Conservation (phyloP, 2,888 invertebrate species). For the Cantharis rustica region DNA sequence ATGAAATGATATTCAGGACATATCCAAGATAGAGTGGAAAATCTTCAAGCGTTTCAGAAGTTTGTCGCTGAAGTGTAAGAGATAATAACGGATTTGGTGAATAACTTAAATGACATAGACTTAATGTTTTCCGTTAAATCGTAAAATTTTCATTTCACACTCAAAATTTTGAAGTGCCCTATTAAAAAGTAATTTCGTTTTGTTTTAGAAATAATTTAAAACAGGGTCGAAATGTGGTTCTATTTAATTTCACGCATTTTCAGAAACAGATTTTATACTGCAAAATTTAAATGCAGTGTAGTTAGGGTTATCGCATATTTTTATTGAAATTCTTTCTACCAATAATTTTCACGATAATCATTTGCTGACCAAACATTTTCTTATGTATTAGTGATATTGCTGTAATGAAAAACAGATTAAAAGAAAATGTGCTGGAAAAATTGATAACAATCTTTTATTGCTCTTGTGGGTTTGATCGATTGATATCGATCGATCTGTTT, state of each 20-base stretch:
- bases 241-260: background rate
- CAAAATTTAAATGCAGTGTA: background rate
- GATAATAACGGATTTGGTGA: background rate
- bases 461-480: background rate
- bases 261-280: background rate
- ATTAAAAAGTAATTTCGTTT: background rate
- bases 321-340: background rate
- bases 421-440: background rate
- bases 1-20: background rate
- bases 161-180: background rate
- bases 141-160: background rate
- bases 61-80: background rate
- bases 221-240: background rate
- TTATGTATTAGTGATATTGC: background rate
- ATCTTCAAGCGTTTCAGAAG: background rate
- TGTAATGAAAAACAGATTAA: background rate
- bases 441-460: background rate
- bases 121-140: background rate
- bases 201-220: background rate
- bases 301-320: background rate
- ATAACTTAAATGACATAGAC: background rate
- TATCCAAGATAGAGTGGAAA: background rate
- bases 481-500: background rate
- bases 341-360: background rate
- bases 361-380: background rate